Base-by-base conservation (phyloP, 2,888 invertebrate species). In the Meta bourneti region DNA sequence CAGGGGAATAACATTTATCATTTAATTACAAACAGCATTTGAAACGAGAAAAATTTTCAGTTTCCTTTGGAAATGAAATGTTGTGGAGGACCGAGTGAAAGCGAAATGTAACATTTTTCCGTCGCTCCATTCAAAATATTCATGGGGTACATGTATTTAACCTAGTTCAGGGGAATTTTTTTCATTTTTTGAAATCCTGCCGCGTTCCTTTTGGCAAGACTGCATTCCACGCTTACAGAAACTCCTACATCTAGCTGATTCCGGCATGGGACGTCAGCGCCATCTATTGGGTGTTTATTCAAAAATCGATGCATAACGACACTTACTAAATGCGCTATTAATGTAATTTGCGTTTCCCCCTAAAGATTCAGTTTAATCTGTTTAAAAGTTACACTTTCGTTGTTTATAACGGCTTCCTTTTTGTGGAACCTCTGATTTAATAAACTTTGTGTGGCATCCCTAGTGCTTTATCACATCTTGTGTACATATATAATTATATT, bases 261-360 rank as follows among this genome's bases (percentile, higher is more conserved):
- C n/a, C 16, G 77, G 77, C 13, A 13, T 19, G 49, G 51, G 51
- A 19, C 16, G 6, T 13, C 54, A 61, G 54, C 54, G 61, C 79
- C 54, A 79, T 79, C 79, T 79, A 20, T 52, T 13, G 79, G 79
- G 79, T 19, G 19, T 54, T 20, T 79, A 54, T 11, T 2, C 13
- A 11, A 78, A 78, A 79, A 79, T 79, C 79, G 79, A 79, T 79
- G 54, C 34, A 2, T 11, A 54, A 9, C 61, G 8, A 9, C 61
- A 61, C 61, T 61, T 61, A 61, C 6, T 61, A 9, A 4, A 61
- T 16, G 8, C 8, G 61, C 11, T 61, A 61, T 61, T 61, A 61
- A 9, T 16, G 16, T 61, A 61, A 61, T 61, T 61, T 61, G 13
- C 8, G 11, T 61, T 61, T 61, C 13, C 61, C 5, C 61, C 13